Evolutionary conservation across 2,113 vertebrate genomes (phyloP).

Genomic region (Apaloderma vittatum): DNA sequence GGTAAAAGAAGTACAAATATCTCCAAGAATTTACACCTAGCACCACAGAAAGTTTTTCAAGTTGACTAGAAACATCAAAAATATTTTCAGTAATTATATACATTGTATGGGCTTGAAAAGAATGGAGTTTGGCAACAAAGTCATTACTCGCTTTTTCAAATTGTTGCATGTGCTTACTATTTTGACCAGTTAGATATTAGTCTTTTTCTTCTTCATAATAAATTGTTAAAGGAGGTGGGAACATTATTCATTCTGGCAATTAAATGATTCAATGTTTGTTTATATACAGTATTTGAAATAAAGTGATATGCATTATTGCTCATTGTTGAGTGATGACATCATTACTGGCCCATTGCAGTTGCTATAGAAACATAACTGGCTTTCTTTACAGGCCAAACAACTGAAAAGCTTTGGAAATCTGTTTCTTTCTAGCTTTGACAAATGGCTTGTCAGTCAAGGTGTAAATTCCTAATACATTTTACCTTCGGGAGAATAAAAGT

Average conservation of each 20-base stretch:
- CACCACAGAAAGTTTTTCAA: background rate
- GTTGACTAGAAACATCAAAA: background rate
- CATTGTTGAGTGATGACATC: conserved; percentile 56
- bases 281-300: conserved; percentile 35
- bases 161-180: conserved; percentile 36
- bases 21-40: background rate
- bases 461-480: background rate
- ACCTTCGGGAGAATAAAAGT: background rate
- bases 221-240: conserved; percentile 34
- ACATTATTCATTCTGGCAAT: conserved; percentile 67
- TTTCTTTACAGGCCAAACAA: conserved; percentile 35
- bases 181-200: conserved; percentile 53
- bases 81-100: conserved; percentile 55
- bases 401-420: conserved; percentile 8
- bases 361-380: conserved; percentile 74
- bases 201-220: conserved; percentile 32
- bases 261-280: conserved; percentile 78
- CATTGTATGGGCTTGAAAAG: background rate
- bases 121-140: conserved; percentile 38
- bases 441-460: background rate
- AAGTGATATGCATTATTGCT: conserved; percentile 49
- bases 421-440: conserved; percentile 3
- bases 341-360: conserved; percentile 56
- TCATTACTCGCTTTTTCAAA: background rate
- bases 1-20: background rate